phyloP scores from a whole-genome alignment of 2,113 vertebrate genomes.

The Calidris pygmaea region DNA sequence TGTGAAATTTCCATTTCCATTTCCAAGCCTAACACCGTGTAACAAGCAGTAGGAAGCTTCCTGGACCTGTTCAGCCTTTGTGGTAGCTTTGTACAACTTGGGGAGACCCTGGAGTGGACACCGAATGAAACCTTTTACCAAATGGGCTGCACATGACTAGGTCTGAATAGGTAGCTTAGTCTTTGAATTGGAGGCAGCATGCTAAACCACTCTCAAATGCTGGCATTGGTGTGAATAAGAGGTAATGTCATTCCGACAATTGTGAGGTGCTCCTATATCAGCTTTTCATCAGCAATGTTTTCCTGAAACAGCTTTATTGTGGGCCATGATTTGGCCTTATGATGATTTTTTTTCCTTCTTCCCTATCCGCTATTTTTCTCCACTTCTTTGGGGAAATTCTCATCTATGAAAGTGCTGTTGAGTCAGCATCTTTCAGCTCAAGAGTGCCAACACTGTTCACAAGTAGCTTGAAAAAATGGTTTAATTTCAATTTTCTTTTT shows the following conservation, averaged over 20 bases:
- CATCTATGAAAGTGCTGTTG: not conserved
- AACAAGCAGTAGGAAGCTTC: not conserved
- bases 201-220: not conserved
- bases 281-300: not conserved
- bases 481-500: constrained; percentile 1
- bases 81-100: not conserved
- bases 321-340: not conserved
- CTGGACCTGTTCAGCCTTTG: not conserved
- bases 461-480: not conserved
- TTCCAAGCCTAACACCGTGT: not conserved
- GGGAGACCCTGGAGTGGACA: not conserved
- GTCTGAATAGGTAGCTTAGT: not conserved
- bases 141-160: accelerated
- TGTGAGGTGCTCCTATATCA: not conserved
- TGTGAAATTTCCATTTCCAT: not conserved
- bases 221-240: not conserved
- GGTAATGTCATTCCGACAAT: not conserved
- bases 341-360: not conserved
- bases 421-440: not conserved
- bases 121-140: not conserved
- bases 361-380: not conserved
- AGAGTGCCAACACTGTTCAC: not conserved
- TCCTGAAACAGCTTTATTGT: not conserved
- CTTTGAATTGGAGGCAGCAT: not conserved
- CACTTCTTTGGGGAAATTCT: not conserved